A percentile compares a stretch with the other conserved stretches of the same genome.
Conservation (phyloP, 2,113 vertebrate genomes). For the Helogale parvula region DNA sequence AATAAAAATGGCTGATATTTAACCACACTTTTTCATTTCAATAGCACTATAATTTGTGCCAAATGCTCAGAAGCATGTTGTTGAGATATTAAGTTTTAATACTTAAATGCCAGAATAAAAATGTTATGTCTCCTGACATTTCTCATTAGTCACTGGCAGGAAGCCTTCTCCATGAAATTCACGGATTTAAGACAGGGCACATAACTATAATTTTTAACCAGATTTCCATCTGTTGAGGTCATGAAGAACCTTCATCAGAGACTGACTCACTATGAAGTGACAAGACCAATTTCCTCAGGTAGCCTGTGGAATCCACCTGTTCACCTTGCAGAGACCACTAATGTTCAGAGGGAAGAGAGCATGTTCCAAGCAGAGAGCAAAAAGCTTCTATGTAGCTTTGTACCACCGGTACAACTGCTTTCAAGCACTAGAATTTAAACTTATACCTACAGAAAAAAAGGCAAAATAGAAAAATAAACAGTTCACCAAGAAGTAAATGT, state of each 20-base stretch:
- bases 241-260: conserved; percentile 23
- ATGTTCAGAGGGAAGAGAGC: background rate
- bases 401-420: background rate
- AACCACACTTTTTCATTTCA: conserved; percentile 28
- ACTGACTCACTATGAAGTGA: conserved; percentile 30
- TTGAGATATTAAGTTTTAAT: conserved; percentile 49
- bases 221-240: conserved; percentile 50
- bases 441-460: background rate
- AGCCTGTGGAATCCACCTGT: background rate
- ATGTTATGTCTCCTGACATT: background rate
- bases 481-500: background rate
- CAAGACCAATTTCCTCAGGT: background rate
- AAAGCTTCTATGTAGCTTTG: background rate
- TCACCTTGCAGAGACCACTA: background rate
- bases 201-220: conserved; percentile 17
- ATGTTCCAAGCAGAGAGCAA: background rate
- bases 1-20: background rate
- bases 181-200: conserved; percentile 49
- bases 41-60: background rate
- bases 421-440: conserved; percentile 22
- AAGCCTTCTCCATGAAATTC: conserved; percentile 35
- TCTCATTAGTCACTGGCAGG: conserved; percentile 52
- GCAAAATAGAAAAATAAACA: conserved; percentile 5
- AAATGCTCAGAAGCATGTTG: conserved; percentile 39
- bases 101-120: conserved; percentile 49